Base-by-base conservation (phyloP, 1,140 invertebrate genomes). In the Cydia splendana region DNA sequence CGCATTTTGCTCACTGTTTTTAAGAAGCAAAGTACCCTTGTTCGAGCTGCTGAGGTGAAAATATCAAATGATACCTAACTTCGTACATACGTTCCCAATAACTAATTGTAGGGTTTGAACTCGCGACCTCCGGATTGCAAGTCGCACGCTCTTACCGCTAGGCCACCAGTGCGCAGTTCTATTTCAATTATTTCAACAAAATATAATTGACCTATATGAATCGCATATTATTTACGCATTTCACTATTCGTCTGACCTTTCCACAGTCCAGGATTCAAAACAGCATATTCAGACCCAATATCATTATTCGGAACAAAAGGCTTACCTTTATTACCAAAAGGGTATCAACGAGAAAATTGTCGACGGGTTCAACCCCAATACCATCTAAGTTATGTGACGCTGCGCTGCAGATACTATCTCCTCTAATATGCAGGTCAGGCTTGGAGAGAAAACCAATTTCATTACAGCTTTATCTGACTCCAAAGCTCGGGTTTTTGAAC, bases 271-370 rank as follows among this genome's bases (percentile, higher is more conserved):
- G 38, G 38, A 42, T 42, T 42, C 20, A 65, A 24, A 65, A 65
- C 28, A 38, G 28, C 65, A 69, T 84, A 75, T 75, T 80, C 78
- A 24, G 24, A 79, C 81, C 82, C 80, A 78, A 78, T 69, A 76
- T 78, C 77, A 65, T 24, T 74, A 79, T 45, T 75, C 51, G 75
- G 79, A 80, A 84, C 76, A 77, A 79, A 78, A 78, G 75, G 45
- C 18, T 71, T 48, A 45, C 45, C 76, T 71, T 80, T 80, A 74
- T 77, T 77, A 67, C 73, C 69, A 34, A 76, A 79, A 69, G 65
- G 76, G 78, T 79, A 79, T 83, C 80, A 80, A 78, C 80, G 79
- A 80, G 79, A 79, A 80, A 83, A 81, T 79, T 74, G 78, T 81
- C 76, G 42, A 38, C 71, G 75, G 48, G 45, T 73, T 45, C 74